These are phyloP conservation scores for Tipula unca DNA, from an alignment of 2,888 invertebrate genomes.

Conservation along the genomic window DNA sequence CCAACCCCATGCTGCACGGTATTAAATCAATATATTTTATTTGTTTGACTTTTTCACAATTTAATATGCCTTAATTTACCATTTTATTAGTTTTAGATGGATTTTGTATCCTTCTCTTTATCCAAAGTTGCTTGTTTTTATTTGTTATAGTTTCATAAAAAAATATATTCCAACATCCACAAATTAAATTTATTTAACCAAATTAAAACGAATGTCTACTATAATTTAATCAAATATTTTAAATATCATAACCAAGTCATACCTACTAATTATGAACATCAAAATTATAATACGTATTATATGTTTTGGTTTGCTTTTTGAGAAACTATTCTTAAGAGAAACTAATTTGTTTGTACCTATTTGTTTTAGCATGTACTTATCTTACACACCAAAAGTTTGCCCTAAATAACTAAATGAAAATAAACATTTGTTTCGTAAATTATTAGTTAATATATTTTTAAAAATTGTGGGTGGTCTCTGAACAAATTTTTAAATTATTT, in stretches of 20 bases:
- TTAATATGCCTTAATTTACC: not conserved
- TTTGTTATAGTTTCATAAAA: no score
- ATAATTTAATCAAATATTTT: not conserved
- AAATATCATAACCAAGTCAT: no score
- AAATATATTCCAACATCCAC: no score
- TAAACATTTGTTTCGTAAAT: not conserved
- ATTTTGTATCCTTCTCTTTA: not conserved
- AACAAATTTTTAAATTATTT: not conserved
- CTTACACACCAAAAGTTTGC: not conserved
- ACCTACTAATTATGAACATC: no score
- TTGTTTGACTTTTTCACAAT: slow-evolving; percentile 22
- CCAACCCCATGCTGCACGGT: no score
- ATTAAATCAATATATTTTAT: slow-evolving; percentile 22
- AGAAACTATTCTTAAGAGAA: no score
- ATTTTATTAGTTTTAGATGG: not conserved
- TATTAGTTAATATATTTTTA: not conserved
- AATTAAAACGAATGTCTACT: not conserved
- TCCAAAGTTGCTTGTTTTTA: not conserved
- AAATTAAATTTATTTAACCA: not conserved
- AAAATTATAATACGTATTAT: no score
- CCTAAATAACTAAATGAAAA: not conserved
- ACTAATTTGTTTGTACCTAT: not conserved
- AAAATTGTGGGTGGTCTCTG: no score
- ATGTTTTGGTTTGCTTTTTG: no score
- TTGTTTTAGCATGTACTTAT: not conserved